A percentile compares a stretch with the other conserved stretches of the same genome.
Conservation (phyloP, 2,888 invertebrate species). For the Machimus rusticus region DNA sequence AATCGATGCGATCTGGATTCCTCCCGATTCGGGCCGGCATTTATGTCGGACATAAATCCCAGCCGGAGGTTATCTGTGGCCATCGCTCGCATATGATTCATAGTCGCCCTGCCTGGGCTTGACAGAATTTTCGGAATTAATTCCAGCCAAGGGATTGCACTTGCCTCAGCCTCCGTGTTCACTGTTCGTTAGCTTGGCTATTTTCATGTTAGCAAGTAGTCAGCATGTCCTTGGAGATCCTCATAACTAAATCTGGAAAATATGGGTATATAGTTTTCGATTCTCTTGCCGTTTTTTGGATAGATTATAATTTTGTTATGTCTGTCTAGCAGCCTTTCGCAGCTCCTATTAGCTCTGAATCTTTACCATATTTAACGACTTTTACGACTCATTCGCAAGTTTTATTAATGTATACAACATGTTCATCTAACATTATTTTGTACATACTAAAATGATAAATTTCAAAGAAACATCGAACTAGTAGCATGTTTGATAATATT, state of each 20-base stretch:
- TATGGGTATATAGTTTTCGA: background rate
- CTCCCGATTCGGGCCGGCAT: background rate
- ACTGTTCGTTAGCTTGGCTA: background rate
- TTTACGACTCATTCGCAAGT: too few species aligned
- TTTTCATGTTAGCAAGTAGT: background rate
- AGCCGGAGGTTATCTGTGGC: background rate
- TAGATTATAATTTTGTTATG: background rate
- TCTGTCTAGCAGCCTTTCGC: background rate
- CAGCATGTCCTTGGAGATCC: background rate
- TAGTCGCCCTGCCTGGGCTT: background rate
- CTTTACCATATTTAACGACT: too few species aligned
- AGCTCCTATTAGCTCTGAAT: too few species aligned
- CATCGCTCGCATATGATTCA: background rate
- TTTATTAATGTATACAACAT: too few species aligned
- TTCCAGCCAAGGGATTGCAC: background rate
- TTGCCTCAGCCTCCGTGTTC: background rate
- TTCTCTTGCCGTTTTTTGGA: background rate
- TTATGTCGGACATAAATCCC: background rate
- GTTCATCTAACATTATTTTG: too few species aligned
- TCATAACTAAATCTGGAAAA: background rate
- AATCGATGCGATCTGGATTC: background rate
- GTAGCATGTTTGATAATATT: too few species aligned
- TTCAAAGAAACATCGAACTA: too few species aligned
- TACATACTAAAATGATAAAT: too few species aligned
- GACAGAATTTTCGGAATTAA: background rate